Evolutionary conservation across 2,113 vertebrate species (phyloP).

Genomic region (Myxocyprinus asiaticus): DNA sequence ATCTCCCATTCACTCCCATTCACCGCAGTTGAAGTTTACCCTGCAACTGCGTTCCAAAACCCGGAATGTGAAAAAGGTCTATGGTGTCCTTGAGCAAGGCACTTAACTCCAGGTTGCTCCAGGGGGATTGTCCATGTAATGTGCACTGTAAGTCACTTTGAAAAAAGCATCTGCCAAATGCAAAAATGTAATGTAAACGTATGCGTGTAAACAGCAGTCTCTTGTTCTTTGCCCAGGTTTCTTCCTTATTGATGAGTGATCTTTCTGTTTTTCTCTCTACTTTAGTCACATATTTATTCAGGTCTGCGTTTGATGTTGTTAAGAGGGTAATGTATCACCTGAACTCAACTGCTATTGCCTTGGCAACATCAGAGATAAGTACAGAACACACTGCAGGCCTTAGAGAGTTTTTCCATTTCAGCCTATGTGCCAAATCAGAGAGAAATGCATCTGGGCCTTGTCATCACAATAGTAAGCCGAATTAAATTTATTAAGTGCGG

Average conservation of each 20-base stretch:
- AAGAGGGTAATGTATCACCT: slow-evolving; percentile 79
- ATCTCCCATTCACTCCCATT: no score
- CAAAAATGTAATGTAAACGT: not conserved
- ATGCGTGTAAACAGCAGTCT: not conserved
- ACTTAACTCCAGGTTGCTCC: no score
- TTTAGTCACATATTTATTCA: slow-evolving; percentile 48
- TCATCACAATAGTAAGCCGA: slow-evolving; percentile 24
- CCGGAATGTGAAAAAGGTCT: no score
- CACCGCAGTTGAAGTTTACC: no score
- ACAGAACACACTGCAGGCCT: slow-evolving; percentile 64
- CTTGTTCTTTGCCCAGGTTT: not conserved
- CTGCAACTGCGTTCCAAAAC: no score
- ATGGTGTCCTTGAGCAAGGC: no score
- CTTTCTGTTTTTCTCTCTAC: slow-evolving; percentile 23
- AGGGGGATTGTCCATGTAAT: no score
- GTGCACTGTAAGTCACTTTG: no score
- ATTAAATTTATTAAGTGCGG: slow-evolving; percentile 36
- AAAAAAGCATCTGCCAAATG: no score
- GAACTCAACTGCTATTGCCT: slow-evolving; percentile 69
- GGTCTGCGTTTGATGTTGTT: slow-evolving; percentile 62
- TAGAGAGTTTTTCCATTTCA: slow-evolving; percentile 62
- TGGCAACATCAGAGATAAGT: slow-evolving; percentile 48
- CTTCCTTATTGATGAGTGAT: not conserved
- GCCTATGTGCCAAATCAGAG: slow-evolving; percentile 15
- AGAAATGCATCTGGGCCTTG: slow-evolving; percentile 22